phyloP scores from a whole-genome alignment of 2,113 vertebrate genomes.

The Desmodus rotundus region DNA sequence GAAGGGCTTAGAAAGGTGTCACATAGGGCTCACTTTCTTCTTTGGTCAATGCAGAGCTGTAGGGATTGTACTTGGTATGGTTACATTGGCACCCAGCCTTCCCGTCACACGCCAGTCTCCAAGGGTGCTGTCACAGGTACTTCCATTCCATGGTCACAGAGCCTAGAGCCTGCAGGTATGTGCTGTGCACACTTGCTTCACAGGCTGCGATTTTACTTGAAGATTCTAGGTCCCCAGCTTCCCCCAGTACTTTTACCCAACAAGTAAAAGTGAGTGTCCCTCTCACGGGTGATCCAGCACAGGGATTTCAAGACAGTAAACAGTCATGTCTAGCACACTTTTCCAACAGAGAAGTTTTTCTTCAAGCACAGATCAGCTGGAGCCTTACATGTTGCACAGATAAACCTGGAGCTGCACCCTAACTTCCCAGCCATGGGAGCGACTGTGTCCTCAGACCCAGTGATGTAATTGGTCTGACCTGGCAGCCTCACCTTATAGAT shows the following conservation, averaged over 20 bases:
- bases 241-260: no score
- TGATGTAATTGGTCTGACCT: no score
- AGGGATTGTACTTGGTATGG: accelerated
- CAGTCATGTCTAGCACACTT: accelerated
- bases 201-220: not conserved
- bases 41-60: accelerated
- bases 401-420: accelerated
- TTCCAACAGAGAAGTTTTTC: not conserved
- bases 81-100: accelerated
- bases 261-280: no score
- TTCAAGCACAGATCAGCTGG: accelerated
- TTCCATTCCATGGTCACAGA: accelerated
- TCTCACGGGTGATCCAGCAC: not conserved
- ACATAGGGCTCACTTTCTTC: accelerated
- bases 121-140: accelerated
- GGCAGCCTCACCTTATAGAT: not conserved
- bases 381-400: accelerated
- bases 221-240: not conserved
- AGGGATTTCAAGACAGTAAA: not conserved
- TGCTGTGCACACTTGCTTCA: accelerated
- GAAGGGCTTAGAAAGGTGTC: no score
- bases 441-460: accelerated
- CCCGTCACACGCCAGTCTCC: accelerated
- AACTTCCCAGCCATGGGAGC: accelerated
- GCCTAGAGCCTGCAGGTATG: accelerated